Percentiles rank a stretch among this genome's conserved stretches.
phyloP scores from a whole-genome alignment of 2,797 vertebrate genomes.

The Gephyroberyx darwinii region DNA sequence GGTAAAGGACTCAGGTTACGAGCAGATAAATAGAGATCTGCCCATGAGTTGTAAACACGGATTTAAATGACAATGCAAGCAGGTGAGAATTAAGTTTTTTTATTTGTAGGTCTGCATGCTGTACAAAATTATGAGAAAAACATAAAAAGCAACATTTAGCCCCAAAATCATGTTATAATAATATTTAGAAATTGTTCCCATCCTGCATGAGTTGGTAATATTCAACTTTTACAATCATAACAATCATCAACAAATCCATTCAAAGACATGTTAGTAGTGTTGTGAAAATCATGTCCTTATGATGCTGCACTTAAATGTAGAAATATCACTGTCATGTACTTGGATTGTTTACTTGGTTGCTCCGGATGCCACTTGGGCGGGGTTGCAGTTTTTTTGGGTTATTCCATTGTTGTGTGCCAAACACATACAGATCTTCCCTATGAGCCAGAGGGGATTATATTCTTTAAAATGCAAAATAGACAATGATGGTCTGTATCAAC shows the following conservation, averaged over 20 bases:
- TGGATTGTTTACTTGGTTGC: slow-evolving; percentile 20
- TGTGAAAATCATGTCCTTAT: slow-evolving; percentile 13
- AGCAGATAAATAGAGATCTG: slow-evolving; percentile 25
- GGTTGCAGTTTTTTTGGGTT: slow-evolving; percentile 14
- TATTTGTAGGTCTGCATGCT: slow-evolving; percentile 80
- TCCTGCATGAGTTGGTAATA: slow-evolving; percentile 41
- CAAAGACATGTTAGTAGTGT: slow-evolving; percentile 28
- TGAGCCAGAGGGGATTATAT: slow-evolving; percentile 37
- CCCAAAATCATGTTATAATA: slow-evolving; percentile 63
- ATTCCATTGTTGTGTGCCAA: slow-evolving; percentile 4
- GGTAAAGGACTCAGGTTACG: slow-evolving; percentile 35
- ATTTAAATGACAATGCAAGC: slow-evolving; percentile 51
- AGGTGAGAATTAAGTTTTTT: slow-evolving; percentile 72
- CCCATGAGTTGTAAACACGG: slow-evolving; percentile 40
- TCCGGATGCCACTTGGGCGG: background rate
- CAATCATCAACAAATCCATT: slow-evolving; percentile 35
- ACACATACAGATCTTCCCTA: background rate
- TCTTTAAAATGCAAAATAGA: slow-evolving; percentile 30
- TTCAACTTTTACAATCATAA: slow-evolving; percentile 30
- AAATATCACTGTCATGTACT: slow-evolving; percentile 19
- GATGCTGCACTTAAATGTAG: slow-evolving; percentile 22
- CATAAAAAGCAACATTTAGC: slow-evolving; percentile 73
- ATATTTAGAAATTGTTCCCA: slow-evolving; percentile 69
- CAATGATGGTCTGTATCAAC: slow-evolving; percentile 20
- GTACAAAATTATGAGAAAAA: slow-evolving; percentile 84